phyloP scores from a whole-genome alignment of 1,140 invertebrate species.

The Bombyx mori region DNA sequence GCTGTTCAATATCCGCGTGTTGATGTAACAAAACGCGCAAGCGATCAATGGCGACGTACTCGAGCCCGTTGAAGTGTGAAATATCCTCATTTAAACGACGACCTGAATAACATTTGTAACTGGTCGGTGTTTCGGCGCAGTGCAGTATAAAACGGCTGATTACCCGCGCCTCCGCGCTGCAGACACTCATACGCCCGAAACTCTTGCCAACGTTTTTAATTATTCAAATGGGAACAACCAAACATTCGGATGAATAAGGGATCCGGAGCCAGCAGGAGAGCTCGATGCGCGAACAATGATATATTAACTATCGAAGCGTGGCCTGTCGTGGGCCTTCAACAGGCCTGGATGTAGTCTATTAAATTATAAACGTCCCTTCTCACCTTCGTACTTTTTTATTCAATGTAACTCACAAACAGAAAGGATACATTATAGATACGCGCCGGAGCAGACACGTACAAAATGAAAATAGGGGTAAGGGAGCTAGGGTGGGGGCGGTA shows the following conservation, averaged over 20 bases:
- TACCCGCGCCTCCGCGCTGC: slow-evolving; percentile 14
- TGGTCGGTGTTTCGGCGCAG: slow-evolving; percentile 16
- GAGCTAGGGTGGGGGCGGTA: slow-evolving; percentile 70
- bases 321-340: slow-evolving; percentile 28
- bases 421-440: slow-evolving; percentile 61
- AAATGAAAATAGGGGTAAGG: slow-evolving; percentile 65
- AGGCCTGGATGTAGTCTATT: slow-evolving; percentile 43
- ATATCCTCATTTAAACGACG: slow-evolving; percentile 19
- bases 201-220: slow-evolving; percentile 47
- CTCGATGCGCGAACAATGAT: slow-evolving; percentile 13
- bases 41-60: no score
- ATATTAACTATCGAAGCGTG: slow-evolving; percentile 18
- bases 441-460: slow-evolving; percentile 62
- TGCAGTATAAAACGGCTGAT: slow-evolving; percentile 20
- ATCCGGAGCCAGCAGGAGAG: background rate
- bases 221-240: slow-evolving; percentile 30
- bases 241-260: slow-evolving; percentile 19
- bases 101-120: slow-evolving; percentile 19
- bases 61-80: slow-evolving; percentile 7
- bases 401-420: slow-evolving; percentile 53
- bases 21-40: no score
- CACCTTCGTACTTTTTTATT: slow-evolving; percentile 53
- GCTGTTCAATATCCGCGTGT: no score
- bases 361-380: slow-evolving; percentile 45
- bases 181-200: slow-evolving; percentile 14